Conservation (phyloP, 2,888 invertebrate species). For the Pecten maximus region DNA sequence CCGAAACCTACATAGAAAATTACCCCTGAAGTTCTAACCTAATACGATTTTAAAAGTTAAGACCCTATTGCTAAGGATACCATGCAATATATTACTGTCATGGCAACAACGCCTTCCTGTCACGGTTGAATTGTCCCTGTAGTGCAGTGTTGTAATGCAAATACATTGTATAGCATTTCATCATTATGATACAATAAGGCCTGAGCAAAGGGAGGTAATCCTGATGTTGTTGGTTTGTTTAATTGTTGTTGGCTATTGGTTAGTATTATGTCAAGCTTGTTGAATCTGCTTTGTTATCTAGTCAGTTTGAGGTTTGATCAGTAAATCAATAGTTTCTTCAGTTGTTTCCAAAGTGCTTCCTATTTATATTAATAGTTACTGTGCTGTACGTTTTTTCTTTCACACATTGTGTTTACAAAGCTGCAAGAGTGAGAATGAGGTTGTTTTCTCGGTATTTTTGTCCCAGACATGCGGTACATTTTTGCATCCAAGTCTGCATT, state of each 20-base stretch:
- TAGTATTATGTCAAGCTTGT: not conserved
- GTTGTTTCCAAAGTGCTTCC: conserved; percentile 28
- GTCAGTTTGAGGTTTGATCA: not conserved
- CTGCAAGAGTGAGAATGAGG: not conserved
- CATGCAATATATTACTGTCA: not conserved
- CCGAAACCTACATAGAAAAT: no score
- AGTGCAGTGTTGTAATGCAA: not conserved
- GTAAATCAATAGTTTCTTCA: not conserved
- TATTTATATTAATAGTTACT: not conserved
- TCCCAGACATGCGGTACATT: not conserved
- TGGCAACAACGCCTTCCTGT: not conserved
- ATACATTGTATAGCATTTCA: conserved; percentile 26
- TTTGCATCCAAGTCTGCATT: not conserved
- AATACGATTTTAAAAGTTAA: no score
- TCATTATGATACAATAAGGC: no score
- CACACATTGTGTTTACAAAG: not conserved
- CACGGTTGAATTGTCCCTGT: not conserved
- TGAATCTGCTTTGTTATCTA: conserved; percentile 21
- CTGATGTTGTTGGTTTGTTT: not conserved
- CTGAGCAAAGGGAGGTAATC: not conserved
- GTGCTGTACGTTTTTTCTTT: not conserved
- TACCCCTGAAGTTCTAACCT: no score
- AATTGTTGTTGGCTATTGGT: conserved; percentile 11
- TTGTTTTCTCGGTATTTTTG: not conserved
- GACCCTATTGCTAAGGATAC: no score